Conservation (phyloP, 2,888 invertebrate species). For the Dexiosoma caninum region DNA sequence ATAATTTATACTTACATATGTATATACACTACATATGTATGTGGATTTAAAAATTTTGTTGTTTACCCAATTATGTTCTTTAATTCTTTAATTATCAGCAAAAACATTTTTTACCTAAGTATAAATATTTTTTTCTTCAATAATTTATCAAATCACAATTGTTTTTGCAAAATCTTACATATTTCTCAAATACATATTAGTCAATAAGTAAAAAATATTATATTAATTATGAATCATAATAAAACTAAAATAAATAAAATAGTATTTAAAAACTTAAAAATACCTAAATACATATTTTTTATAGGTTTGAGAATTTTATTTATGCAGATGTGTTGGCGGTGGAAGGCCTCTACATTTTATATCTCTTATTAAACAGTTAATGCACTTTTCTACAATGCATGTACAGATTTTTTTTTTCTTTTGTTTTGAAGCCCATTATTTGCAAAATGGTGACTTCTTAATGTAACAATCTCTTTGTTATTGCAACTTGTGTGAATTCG, state of each 20-base stretch:
- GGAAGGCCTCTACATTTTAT: conserved; percentile 42
- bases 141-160: conserved; percentile 41
- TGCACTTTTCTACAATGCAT: conserved; percentile 37
- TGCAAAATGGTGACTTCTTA: conserved; percentile 53
- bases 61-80: conserved; percentile 17
- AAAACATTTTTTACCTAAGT: conserved; percentile 46
- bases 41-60: conserved; percentile 41
- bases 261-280: conserved; percentile 22
- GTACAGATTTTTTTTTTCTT: not conserved
- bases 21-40: not conserved
- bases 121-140: conserved; percentile 42
- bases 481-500: not conserved
- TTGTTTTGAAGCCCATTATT: conserved; percentile 30
- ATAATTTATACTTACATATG: not conserved
- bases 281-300: not conserved
- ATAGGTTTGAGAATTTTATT: not conserved
- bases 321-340: too few species aligned
- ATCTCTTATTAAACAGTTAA: conserved; percentile 50
- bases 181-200: conserved; percentile 4
- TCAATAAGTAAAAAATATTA: conserved; percentile 32
- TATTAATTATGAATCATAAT: conserved; percentile 49
- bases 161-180: conserved; percentile 17
- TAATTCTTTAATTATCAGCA: conserved; percentile 10
- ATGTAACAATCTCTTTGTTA: conserved; percentile 28
- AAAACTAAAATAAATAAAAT: conserved; percentile 40